A percentile compares a stretch with the other conserved stretches of the same genome.
These are phyloP conservation scores for Mellilla xanthometata DNA, from an alignment of 2,888 invertebrate species.

Conservation along the genomic window DNA sequence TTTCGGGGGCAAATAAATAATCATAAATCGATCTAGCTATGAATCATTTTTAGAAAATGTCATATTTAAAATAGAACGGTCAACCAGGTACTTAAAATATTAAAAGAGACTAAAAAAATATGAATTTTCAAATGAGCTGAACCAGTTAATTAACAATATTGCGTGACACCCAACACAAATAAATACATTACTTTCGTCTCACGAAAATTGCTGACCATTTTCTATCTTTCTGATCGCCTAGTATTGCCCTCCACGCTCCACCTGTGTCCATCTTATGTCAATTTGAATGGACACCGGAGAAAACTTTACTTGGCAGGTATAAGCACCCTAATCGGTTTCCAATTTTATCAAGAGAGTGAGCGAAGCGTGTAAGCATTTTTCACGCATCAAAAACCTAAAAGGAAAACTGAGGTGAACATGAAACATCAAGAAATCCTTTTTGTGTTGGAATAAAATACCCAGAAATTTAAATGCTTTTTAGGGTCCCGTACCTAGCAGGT, in stretches of 20 bases:
- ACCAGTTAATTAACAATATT: no score
- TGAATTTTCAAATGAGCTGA: no score
- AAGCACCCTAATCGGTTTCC: slow-evolving; percentile 53
- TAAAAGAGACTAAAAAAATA: no score
- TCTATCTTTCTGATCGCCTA: slow-evolving; percentile 39
- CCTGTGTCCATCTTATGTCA: slow-evolving; percentile 41
- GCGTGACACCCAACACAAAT: no score
- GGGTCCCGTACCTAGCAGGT: no score
- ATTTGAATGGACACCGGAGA: slow-evolving; percentile 62
- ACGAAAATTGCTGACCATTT: no score
- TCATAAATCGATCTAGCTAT: no score
- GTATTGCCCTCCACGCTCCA: slow-evolving; percentile 56
- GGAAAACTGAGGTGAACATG: slow-evolving; percentile 29
- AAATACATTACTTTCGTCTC: no score
- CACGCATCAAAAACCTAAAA: slow-evolving; percentile 44
- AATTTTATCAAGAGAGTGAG: slow-evolving; percentile 52
- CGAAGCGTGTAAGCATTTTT: slow-evolving; percentile 47
- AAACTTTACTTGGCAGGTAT: slow-evolving; percentile 42
- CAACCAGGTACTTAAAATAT: no score
- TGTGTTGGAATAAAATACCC: slow-evolving; percentile 4
- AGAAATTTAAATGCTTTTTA: neutral
- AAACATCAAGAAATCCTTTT: slow-evolving; percentile 7
- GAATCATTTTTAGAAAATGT: no score
- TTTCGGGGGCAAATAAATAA: no score
- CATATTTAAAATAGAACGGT: no score